phyloP scores from a whole-genome alignment of 2,113 vertebrate genomes.

The Prinia subflava region DNA sequence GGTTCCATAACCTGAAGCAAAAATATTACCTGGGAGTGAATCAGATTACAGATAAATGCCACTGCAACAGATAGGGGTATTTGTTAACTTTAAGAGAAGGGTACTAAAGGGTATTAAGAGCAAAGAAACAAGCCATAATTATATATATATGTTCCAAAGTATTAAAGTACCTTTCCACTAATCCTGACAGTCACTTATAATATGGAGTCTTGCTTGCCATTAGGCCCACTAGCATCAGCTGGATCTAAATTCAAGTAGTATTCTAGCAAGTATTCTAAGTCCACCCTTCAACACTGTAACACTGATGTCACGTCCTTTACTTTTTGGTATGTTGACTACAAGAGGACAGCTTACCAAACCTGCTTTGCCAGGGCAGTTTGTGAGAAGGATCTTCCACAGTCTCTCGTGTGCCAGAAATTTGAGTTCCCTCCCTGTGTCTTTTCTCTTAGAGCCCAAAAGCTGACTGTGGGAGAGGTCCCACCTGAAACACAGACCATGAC shows the following conservation, averaged over 20 bases:
- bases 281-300: not conserved
- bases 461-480: not conserved
- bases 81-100: not conserved
- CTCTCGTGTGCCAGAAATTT: not conserved
- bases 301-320: not conserved
- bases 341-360: not conserved
- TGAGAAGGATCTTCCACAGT: not conserved
- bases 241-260: not conserved
- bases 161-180: not conserved
- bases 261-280: not conserved
- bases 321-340: not conserved
- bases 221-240: not conserved
- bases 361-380: not conserved
- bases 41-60: not conserved
- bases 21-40: not conserved
- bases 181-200: not conserved
- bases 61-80: not conserved
- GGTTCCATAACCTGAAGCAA: not conserved
- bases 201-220: not conserved
- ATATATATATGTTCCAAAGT: not conserved
- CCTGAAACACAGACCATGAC: accelerated
- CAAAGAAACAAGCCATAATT: not conserved
- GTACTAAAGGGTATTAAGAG: not conserved
- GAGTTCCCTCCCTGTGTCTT: not conserved
- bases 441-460: not conserved